Evolutionary conservation across 1,140 invertebrate species (phyloP).

Genomic region (Apolygus lucorum): DNA sequence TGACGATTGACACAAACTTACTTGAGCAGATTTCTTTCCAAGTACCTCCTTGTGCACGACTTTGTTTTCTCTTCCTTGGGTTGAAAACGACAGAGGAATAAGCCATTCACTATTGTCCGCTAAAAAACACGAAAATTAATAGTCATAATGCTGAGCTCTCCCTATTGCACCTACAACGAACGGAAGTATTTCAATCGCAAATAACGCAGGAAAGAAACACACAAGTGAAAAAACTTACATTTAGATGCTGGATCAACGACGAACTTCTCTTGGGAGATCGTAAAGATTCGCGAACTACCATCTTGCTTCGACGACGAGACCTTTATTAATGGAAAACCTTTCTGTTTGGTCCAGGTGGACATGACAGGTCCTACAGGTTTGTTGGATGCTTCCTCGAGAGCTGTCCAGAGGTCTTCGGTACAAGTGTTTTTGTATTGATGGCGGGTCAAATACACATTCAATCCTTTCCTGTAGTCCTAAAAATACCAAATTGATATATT

Average conservation of each 20-base stretch:
- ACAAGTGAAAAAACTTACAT: not conserved
- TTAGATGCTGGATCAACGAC: slow-evolving; percentile 55
- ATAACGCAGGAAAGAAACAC: not conserved
- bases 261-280: slow-evolving; percentile 75
- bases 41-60: not conserved
- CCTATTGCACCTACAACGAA: not conserved
- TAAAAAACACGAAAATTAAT: not conserved
- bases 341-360: slow-evolving; percentile 90
- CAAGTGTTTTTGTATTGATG: slow-evolving; percentile 86
- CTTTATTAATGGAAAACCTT: slow-evolving; percentile 72
- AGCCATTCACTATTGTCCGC: not conserved
- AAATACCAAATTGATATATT: too few species aligned
- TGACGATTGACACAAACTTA: too few species aligned
- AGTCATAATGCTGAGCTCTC: too few species aligned
- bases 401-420: slow-evolving; percentile 90
- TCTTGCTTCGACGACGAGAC: slow-evolving; percentile 42
- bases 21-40: not conserved
- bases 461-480: slow-evolving; percentile 83
- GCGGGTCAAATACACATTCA: slow-evolving; percentile 83
- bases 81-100: not conserved
- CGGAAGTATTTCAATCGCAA: not conserved
- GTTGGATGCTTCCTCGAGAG: slow-evolving; percentile 77
- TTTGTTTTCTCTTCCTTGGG: not conserved
- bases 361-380: slow-evolving; percentile 86
- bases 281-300: slow-evolving; percentile 53